Percentiles rank a stretch among this genome's conserved stretches.
Conservation (phyloP, 2,888 invertebrate genomes). For the Cybosia mesomella region DNA sequence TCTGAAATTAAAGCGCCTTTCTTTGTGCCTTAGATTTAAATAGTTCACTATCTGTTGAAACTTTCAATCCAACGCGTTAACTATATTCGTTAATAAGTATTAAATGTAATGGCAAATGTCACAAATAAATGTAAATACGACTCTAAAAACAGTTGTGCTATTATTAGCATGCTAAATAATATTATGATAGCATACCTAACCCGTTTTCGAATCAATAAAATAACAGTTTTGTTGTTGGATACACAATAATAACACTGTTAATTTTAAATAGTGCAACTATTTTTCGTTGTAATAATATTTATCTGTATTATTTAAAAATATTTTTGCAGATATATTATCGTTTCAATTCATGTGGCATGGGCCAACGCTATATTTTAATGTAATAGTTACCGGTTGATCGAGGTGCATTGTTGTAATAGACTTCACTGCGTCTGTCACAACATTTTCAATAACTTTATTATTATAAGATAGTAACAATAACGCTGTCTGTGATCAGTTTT, state of each 20-base stretch:
- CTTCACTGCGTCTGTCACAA: conserved; percentile 48
- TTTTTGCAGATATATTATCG: not conserved
- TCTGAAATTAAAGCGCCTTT: conserved; percentile 67
- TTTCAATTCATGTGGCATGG: conserved; percentile 32
- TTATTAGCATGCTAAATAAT: conserved; percentile 4
- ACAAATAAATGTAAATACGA: conserved; percentile 22
- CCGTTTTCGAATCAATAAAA: conserved; percentile 7
- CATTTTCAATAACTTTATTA: conserved; percentile 32
- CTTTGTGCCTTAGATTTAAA: conserved; percentile 66
- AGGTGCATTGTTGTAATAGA: conserved; percentile 51
- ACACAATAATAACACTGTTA: not conserved
- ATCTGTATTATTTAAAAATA: not conserved
- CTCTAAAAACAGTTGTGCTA: conserved; percentile 1
- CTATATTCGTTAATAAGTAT: conserved; percentile 44
- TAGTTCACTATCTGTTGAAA: conserved; percentile 45
- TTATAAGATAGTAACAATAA: conserved; percentile 43
- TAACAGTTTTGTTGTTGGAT: not conserved
- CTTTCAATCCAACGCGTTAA: conserved; percentile 49
- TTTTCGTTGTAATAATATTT: not conserved
- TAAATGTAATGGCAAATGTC: conserved; percentile 43
- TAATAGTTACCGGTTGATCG: conserved; percentile 64
- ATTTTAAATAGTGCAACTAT: not conserved
- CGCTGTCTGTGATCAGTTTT: conserved; percentile 56
- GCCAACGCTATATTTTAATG: conserved; percentile 39
- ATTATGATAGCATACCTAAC: not conserved